Evolutionary conservation across 2,113 vertebrate genomes (phyloP), one percentile per base, ranked within the genome.

Genomic region (Gambusia affinis): DNA sequence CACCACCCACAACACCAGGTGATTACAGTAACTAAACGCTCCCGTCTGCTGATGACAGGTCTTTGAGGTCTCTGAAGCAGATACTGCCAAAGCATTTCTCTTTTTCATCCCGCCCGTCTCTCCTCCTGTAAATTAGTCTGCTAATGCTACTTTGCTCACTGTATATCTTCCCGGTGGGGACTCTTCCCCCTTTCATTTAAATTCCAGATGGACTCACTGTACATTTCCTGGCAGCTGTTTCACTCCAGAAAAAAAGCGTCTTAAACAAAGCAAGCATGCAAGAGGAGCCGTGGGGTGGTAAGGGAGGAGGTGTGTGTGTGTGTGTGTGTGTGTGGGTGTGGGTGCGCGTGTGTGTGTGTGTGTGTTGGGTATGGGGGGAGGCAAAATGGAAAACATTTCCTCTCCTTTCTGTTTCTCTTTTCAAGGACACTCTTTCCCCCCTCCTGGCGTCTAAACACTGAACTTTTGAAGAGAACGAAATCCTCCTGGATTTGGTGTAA

Each of bases 171-270:
- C 78, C 44, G 37, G 22, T 7, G 8, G 78, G 85, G 87, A 84
- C 88, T 87, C 76, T 87, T 90, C 84, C 81, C 75, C 78, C 83
- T 81, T 93, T 93, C 90, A 94, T 94, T 91, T 92, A 86, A 84
- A 93, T 94, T 92, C 92, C 92, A 93, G 85, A 91, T 91, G 92
- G 84, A 89, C 91, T 87, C 70, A 85, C 89, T 92, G 92, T 93
- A 91, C 86, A 92, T 93, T 93, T 93, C 91, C 94, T 93, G 93
- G 93, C 92, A 94, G 87, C 88, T 82, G 76, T 82, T 76, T 90
- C 65, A 10, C 75, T 73, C 85, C 76, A 85, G 84, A 80, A 70
- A 79, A 73, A 64, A 51, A 60, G 42, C 1, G 37, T n/a, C 76
- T 60, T 63, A 12, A 73, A 91, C 89, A 94, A 93, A 93, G 82